phyloP scores from a whole-genome alignment of 2,888 invertebrate species.

The Amorpha juglandis region DNA sequence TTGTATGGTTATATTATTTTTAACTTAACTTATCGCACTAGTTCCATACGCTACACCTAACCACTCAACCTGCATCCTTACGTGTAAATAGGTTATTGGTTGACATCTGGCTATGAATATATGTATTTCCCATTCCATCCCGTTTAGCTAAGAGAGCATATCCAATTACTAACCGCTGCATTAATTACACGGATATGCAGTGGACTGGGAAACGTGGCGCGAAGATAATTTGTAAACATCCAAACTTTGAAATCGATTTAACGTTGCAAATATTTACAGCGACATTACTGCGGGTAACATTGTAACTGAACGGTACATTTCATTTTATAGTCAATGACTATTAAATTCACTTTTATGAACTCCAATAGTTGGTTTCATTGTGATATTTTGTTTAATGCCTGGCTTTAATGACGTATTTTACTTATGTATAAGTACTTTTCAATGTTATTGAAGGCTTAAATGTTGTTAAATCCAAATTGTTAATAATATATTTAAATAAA shows the following conservation, averaged over 20 bases:
- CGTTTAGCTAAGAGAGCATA: slow-evolving; percentile 22
- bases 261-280: slow-evolving; percentile 15
- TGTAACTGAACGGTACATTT: slow-evolving; percentile 8
- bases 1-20: neutral
- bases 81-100: neutral
- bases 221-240: slow-evolving; percentile 11
- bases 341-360: slow-evolving; percentile 17
- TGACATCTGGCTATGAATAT: neutral
- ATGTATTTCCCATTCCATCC: slow-evolving; percentile 8
- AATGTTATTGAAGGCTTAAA: too few species aligned
- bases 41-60: neutral
- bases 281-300: slow-evolving; percentile 10
- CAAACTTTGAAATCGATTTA: slow-evolving; percentile 28
- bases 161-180: slow-evolving; percentile 13
- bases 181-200: slow-evolving; percentile 20
- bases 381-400: neutral
- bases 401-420: too few species aligned
- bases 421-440: too few species aligned
- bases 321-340: slow-evolving; percentile 16
- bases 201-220: slow-evolving; percentile 13
- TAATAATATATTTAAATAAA: too few species aligned
- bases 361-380: slow-evolving; percentile 8
- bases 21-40: neutral
- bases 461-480: too few species aligned
- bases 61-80: neutral